phyloP scores from a whole-genome alignment of 2,113 vertebrate species.

The Ursus arctos region DNA sequence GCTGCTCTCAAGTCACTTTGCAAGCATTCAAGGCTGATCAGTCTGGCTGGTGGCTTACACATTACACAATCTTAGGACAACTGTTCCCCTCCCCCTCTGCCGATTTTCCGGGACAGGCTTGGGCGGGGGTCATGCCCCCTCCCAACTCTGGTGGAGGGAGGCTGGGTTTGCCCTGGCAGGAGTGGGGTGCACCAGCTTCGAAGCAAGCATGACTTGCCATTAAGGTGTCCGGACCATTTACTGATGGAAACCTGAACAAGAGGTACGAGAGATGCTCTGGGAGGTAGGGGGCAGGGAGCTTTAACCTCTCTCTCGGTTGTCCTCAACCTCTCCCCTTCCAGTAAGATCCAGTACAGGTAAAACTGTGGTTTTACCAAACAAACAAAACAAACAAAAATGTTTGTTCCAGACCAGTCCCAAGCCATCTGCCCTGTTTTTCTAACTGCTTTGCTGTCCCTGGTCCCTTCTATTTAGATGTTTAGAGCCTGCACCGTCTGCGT shows the following conservation, averaged over 20 bases:
- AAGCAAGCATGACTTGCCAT: not conserved
- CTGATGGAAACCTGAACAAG: not conserved
- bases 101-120: not conserved
- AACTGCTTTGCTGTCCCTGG: not conserved
- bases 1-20: not conserved
- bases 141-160: not conserved
- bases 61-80: not conserved
- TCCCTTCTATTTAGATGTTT: not conserved
- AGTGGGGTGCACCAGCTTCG: too few species aligned
- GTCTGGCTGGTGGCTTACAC: not conserved
- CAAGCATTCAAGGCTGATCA: not conserved
- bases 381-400: not conserved
- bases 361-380: not conserved
- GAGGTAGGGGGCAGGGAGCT: accelerated
- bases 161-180: not conserved
- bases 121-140: not conserved
- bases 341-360: not conserved
- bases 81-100: not conserved
- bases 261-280: not conserved
- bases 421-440: not conserved
- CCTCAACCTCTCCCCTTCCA: not conserved
- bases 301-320: not conserved
- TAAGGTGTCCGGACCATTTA: not conserved
- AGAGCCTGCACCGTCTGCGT: accelerated
- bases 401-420: not conserved